Conservation (phyloP, 2,113 vertebrate genomes). For the Lepus americanus region DNA sequence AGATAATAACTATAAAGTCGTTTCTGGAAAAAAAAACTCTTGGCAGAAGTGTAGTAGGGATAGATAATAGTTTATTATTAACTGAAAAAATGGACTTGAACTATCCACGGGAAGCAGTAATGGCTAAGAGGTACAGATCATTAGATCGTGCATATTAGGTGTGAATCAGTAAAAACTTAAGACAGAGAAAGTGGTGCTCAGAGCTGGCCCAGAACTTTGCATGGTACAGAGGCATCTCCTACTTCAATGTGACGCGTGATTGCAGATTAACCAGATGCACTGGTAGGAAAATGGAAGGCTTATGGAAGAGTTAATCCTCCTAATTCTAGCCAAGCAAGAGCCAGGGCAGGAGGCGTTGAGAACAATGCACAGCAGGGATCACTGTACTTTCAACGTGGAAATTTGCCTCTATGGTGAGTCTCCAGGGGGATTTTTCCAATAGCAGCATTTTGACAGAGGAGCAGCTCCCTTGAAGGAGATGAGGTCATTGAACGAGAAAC, state of each 20-base stretch:
- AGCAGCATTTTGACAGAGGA: conserved; percentile 63
- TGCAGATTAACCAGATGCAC: conserved; percentile 48
- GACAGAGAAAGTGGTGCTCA: background rate
- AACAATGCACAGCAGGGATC: conserved; percentile 3
- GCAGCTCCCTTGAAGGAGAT: conserved; percentile 70
- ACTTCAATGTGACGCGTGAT: background rate
- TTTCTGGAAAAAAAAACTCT: conserved; percentile 68
- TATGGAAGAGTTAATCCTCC: conserved; percentile 50
- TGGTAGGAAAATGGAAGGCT: conserved; percentile 47
- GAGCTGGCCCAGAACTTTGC: background rate
- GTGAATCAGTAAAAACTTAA: background rate
- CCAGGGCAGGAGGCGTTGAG: conserved; percentile 25
- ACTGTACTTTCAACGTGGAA: conserved; percentile 61
- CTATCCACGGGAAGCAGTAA: conserved; percentile 44
- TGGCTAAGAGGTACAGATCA: background rate
- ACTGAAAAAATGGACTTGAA: conserved; percentile 67
- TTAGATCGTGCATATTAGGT: background rate
- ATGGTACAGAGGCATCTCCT: background rate
- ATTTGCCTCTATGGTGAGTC: background rate
- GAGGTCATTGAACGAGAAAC: conserved; percentile 77
- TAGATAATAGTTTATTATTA: conserved; percentile 84
- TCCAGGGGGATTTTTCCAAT: conserved; percentile 68
- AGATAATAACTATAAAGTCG: conserved; percentile 83
- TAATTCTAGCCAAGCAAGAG: conserved; percentile 31
- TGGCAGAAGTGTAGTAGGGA: conserved; percentile 69